phyloP scores from a whole-genome alignment of 2,888 invertebrate genomes.

The Priapulus caudatus region DNA sequence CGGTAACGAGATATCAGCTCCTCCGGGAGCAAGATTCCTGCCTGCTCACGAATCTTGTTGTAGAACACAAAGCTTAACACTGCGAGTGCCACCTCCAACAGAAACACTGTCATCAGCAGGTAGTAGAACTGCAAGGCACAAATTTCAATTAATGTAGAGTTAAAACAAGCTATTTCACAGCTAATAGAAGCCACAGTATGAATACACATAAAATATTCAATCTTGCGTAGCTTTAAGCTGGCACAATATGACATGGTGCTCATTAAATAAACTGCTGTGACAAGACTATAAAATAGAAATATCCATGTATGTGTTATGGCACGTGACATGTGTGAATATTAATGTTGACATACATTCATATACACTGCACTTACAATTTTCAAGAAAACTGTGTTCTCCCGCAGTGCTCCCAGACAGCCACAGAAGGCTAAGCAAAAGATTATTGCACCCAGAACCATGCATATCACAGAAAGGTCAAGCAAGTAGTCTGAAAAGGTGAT shows the following conservation, averaged over 20 bases:
- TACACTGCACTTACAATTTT: slow-evolving; percentile 66
- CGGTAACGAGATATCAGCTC: slow-evolving; percentile 81
- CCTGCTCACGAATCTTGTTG: slow-evolving; percentile 65
- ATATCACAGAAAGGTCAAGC: slow-evolving; percentile 74
- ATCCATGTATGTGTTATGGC: no score
- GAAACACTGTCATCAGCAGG: slow-evolving; percentile 71
- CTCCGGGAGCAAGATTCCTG: slow-evolving; percentile 76
- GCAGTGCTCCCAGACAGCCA: slow-evolving; percentile 75
- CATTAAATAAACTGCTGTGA: no score
- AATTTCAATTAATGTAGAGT: no score
- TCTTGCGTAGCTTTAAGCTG: no score
- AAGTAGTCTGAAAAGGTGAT: no score
- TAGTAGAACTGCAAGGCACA: slow-evolving; percentile 63
- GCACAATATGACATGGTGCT: no score
- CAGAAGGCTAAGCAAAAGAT: slow-evolving; percentile 89
- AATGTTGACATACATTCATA: no score
- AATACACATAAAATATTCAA: slow-evolving; percentile 4
- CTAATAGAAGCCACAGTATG: not conserved
- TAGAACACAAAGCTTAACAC: slow-evolving; percentile 88
- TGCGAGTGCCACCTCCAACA: slow-evolving; percentile 80
- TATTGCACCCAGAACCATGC: slow-evolving; percentile 75
- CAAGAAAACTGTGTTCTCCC: slow-evolving; percentile 81
- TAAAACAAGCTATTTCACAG: slow-evolving; percentile 10
- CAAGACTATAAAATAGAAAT: no score
- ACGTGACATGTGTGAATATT: slow-evolving; percentile 7